Evolutionary conservation across 2,888 invertebrate genomes (phyloP).

Genomic region (Leucoptera coffeella): DNA sequence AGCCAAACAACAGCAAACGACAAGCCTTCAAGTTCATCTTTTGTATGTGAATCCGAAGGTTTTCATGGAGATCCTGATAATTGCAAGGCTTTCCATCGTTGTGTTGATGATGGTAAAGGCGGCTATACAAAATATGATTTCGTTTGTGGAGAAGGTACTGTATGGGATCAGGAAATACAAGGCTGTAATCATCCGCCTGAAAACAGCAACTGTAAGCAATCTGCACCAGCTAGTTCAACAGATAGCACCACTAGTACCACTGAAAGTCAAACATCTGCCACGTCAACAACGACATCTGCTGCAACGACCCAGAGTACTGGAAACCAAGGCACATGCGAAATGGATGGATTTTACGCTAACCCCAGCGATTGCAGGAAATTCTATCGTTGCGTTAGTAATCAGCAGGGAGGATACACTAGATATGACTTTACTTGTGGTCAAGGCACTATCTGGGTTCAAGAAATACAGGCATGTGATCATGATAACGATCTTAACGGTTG

Average conservation of each 20-base stretch:
- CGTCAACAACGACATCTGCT: conserved; percentile 7
- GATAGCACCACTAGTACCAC: background rate
- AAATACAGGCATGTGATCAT: conserved; percentile 55
- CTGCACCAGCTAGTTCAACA: conserved; percentile 4
- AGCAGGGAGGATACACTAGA: conserved; percentile 34
- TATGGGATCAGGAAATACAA: conserved; percentile 47
- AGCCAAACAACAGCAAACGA: conserved; percentile 6
- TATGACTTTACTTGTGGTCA: conserved; percentile 59
- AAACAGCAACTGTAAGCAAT: conserved; percentile 20
- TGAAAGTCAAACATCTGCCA: conserved; percentile 1
- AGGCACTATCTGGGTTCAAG: conserved; percentile 65
- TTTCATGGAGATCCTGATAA: conserved; percentile 33
- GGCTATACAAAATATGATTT: conserved; percentile 22
- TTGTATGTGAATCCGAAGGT: conserved; percentile 45
- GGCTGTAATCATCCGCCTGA: conserved; percentile 49
- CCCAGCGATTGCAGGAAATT: conserved; percentile 65
- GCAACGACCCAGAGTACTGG: no score
- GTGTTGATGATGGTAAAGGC: conserved; percentile 33
- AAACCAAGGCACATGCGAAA: conserved; percentile 35
- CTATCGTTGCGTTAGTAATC: conserved; percentile 60
- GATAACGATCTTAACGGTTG: conserved; percentile 19
- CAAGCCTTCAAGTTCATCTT: no score
- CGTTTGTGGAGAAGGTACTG: conserved; percentile 40
- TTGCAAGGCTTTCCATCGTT: conserved; percentile 43
- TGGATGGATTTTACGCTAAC: conserved; percentile 66